Conservation (phyloP, 2,113 vertebrate species). For the Heterotis niloticus region DNA sequence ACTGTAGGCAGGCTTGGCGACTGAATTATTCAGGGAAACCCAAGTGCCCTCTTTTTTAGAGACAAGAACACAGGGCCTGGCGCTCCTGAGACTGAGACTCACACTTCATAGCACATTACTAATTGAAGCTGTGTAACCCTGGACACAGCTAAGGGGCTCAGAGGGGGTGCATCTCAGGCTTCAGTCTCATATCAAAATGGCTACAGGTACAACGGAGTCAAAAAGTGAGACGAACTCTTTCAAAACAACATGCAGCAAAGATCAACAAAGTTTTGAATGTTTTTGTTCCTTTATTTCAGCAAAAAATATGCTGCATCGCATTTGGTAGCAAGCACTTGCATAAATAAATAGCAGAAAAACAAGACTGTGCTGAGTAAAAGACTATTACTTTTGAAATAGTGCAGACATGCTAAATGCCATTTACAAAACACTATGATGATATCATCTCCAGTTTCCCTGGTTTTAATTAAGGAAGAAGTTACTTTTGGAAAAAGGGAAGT, state of each 20-base stretch:
- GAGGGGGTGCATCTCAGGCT: neutral
- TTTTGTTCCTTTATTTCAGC: too few species aligned
- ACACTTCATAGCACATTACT: constrained; percentile 52
- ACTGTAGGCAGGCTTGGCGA: constrained; percentile 17
- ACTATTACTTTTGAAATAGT: too few species aligned
- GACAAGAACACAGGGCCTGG: constrained; percentile 41
- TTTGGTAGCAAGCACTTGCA: too few species aligned
- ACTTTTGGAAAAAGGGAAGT: too few species aligned
- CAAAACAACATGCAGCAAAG: neutral
- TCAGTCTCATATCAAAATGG: neutral
- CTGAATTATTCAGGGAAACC: constrained; percentile 61
- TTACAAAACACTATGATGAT: too few species aligned
- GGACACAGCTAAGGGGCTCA: constrained; percentile 37
- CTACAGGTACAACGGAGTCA: neutral
- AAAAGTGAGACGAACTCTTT: neutral
- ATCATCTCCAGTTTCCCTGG: too few species aligned
- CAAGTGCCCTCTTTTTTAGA: constrained; percentile 44
- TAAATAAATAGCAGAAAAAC: too few species aligned
- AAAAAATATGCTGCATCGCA: too few species aligned
- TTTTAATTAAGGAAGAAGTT: too few species aligned
- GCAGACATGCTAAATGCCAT: too few species aligned
- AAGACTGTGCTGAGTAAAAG: too few species aligned
- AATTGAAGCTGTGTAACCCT: constrained; percentile 55
- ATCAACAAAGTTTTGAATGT: too few species aligned
- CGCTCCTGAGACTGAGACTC: constrained; percentile 40